Evolutionary conservation across 1,140 invertebrate species (phyloP), one percentile per base, ranked within the genome.

Genomic region (Cydia pomonella): DNA sequence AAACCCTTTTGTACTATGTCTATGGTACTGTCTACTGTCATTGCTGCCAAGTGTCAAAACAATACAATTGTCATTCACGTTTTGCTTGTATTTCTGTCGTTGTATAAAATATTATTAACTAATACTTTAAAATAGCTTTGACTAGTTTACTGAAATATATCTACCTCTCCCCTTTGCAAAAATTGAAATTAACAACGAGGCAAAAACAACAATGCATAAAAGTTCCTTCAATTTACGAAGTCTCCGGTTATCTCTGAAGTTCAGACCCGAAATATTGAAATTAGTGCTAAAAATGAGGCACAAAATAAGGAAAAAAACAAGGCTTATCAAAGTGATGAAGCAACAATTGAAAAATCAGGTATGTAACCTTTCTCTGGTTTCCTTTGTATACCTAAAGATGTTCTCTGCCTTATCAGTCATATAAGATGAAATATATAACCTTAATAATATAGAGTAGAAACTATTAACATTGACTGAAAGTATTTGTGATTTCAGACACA

Each of bases 271-370:
- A 75, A 84, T 93, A 71, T 72, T 89, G 1, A 87, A 87, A 76
- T 79, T 92, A 50, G 83, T 93, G 76, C 72, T 93, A 9, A 93
- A 88, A 83, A 86, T 93, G 84, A 84, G 86, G 72, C 80, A 82
- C 1, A 82, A 81, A 75, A 82, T 93, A n/a, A 77, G 59, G 47
- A 85, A 82, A 62, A 92, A 88, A 79, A 91, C 86, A 50, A 21
- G 18, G 25, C 29, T 85, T 33, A 64, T 93, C 29, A 84, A 81
- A 44, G 84, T 83, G 33, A 75, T 93, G 23, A 90, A 87, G 74
- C 41, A 77, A n/a, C 75, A 77, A 59, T 18, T 85, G 16, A 79
- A 82, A 77, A 66, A 76, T 66, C 47, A 80, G 80, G 85, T 87
- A 80, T 80, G 73, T 72, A 66, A 27, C 10, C 63, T 25, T 66